These are phyloP conservation scores for Arnoldichthys spilopterus DNA, from an alignment of 2,797 vertebrate species.

Conservation along the genomic window DNA sequence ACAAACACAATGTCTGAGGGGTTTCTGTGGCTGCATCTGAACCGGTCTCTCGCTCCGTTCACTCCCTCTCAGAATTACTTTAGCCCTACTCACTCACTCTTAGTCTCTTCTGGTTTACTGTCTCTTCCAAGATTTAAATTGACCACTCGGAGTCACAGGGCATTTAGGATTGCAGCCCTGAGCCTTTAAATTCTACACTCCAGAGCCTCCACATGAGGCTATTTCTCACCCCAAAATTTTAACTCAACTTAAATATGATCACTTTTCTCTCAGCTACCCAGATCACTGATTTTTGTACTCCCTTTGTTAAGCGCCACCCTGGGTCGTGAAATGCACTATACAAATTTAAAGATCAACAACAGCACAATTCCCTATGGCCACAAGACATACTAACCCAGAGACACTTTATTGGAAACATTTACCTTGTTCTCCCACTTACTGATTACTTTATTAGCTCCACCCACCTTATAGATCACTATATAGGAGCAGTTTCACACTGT, in stretches of 20 bases:
- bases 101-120: too few relatives aligned
- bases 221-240: too few relatives aligned
- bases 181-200: too few relatives aligned
- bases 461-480: not conserved
- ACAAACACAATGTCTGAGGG: not conserved
- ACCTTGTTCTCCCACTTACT: not conserved
- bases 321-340: too few relatives aligned
- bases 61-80: not conserved
- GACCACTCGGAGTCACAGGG: too few relatives aligned
- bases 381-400: not conserved
- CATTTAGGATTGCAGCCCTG: too few relatives aligned
- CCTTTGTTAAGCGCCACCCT: too few relatives aligned
- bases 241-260: too few relatives aligned
- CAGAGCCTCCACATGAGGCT: too few relatives aligned
- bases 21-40: not conserved
- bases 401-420: not conserved
- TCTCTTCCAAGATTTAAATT: too few relatives aligned
- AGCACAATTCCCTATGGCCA: not conserved
- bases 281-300: too few relatives aligned
- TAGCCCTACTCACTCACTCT: not conserved
- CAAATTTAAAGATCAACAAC: slow-evolving; percentile 14
- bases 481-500: not conserved
- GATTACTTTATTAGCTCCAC: not conserved
- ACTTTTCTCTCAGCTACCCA: too few relatives aligned
- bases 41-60: not conserved